Evolutionary conservation across 1,140 invertebrate species (phyloP), one percentile per base, ranked within the genome.

Genomic region (Drosophila pseudoobscura): DNA sequence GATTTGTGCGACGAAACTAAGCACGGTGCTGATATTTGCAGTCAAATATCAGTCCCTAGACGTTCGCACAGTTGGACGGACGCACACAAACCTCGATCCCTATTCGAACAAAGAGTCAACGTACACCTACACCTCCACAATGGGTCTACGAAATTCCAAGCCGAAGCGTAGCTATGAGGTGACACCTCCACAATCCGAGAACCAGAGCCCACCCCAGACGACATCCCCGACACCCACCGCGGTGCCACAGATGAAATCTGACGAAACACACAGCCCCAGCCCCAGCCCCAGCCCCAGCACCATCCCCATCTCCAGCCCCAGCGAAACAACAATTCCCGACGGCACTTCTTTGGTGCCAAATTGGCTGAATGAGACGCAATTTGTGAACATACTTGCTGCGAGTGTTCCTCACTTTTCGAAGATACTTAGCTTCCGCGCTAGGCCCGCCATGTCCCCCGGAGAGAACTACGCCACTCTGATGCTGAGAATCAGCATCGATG

Each of bases 301-400:
- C 17, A 17, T 17, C 17, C 17, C 17, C 17, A 17, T 17, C 17
- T 1, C 17, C 17, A 17, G 17, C 17, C 17, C 17, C 17, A 17
- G 17, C 17, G 17, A 52, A 51, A 47, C 49, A 5, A n/a, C 8
- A 61, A 45, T 59, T 31, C 26, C 49, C 11, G 54, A 77, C 15
- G 9, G n/a, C 24, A 58, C 56, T 29, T 35, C 35, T 4, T 11
- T 50, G 24, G 60, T 74, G 9, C 91, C 91, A 31, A 17, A 79
- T 22, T 93, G 93, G 93, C 58, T 93, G 35, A 91, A 92, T 57
- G 56, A 78, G 49, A 72, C 91, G 29, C 93, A 93, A 26, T 74
- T 92, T 6, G 71, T 91, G 47, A 91, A 91, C 5, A 65, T 92
- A 47, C 72, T 94, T 0, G 78, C 77, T 24, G 74, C 90, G 6